Base-by-base conservation (phyloP, 1,140 invertebrate species). In the Propsilocerus akamusi region DNA sequence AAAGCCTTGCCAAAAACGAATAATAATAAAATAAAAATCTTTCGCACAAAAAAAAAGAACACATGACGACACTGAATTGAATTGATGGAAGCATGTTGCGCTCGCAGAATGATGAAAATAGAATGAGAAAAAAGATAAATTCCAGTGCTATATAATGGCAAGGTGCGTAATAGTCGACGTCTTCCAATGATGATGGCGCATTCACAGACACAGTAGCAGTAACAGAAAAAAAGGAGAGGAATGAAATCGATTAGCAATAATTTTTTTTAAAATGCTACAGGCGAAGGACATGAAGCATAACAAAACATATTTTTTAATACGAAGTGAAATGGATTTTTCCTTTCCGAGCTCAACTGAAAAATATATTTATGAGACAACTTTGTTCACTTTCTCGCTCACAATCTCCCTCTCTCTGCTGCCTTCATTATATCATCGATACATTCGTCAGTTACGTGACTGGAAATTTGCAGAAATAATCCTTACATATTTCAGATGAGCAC, bases 171-270 rank as follows among this genome's bases (percentile, higher is more conserved):
- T 41, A 20, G 34, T 20, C 22, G 10, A 41, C 34, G 22, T 30
- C n/a, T 30, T 30, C 28, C 17, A 41, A 41, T 20, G n/a, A 17
- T 10, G 22, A 4, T 41, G 34, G 34, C 14, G 17, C 14, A 3
- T 10, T 30, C 28, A 7, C 11, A 14, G 22, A 41, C 17, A 17
- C 14, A 41, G n/a, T 30, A 30, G 10, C 10, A 30, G 34, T 30
- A n/a, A n/a, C n/a, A n/a, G n/a, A n/a, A n/a, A n/a, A n/a, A n/a
- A n/a, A n/a, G n/a, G n/a, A n/a, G n/a, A n/a, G n/a, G n/a, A n/a
- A n/a, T 30, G 28, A 30, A 41, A 41, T 41, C 34, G 34, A 41
- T 41, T 41, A 41, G 34, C 14, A 41, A 41, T 41, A 41, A 41
- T 41, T 41, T 41, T n/a, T 41, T 8, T 20, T 8, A 17, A 41